phyloP scores from a whole-genome alignment of 2,797 vertebrate species.

The Lophura swinhoii region DNA sequence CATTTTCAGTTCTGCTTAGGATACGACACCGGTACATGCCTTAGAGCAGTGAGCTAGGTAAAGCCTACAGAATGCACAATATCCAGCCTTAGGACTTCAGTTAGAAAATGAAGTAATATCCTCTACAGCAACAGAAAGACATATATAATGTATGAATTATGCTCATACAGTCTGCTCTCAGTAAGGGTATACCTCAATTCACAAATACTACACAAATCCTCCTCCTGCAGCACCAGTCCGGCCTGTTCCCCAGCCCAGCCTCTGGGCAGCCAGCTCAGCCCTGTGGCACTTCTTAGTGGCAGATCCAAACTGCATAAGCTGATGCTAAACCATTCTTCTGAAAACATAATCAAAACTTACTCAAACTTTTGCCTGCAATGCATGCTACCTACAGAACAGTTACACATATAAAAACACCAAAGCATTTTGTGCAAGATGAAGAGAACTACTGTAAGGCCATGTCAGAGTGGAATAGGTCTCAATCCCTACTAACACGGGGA shows the following conservation, averaged over 20 bases:
- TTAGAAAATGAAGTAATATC: constrained; percentile 21
- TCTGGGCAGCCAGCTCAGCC: not conserved
- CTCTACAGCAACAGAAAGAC: not conserved
- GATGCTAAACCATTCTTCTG: not conserved
- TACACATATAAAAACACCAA: not conserved
- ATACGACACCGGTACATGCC: not conserved
- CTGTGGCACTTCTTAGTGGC: not conserved
- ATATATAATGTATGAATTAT: not conserved
- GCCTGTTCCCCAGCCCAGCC: not conserved
- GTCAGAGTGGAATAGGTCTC: not conserved
- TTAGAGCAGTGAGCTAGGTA: not conserved
- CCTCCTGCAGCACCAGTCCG: not conserved
- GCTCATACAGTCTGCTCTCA: not conserved
- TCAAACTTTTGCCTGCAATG: not conserved
- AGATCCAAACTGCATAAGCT: not conserved
- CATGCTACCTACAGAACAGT: not conserved
- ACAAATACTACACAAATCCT: not conserved
- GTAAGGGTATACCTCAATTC: not conserved
- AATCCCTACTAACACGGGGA: rapidly evolving
- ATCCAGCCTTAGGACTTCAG: constrained; percentile 1
- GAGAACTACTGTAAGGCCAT: rapidly evolving
- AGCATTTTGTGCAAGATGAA: not conserved
- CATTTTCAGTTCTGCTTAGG: constrained; percentile 21
- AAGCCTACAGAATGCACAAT: constrained; percentile 8
- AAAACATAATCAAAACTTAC: not conserved